Percentiles rank a stretch among this genome's conserved stretches.
Conservation (phyloP, 2,888 invertebrate species). For the Eristalinus sepulchralis region DNA sequence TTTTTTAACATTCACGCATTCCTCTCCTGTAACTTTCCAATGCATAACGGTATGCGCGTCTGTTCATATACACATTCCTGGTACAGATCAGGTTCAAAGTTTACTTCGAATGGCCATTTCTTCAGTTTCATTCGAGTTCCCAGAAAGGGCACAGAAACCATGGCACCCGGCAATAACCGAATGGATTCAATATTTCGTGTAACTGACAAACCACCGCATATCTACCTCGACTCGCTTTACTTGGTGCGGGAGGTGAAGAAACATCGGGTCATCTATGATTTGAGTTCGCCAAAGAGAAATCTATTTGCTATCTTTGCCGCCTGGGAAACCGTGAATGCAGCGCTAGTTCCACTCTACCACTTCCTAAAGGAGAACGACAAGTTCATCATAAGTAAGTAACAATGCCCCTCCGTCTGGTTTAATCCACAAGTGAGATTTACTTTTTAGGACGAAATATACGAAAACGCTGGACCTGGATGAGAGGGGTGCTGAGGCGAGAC, state of each 20-base stretch:
- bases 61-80: no score
- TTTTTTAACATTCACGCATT: no score
- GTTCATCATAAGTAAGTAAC: background rate
- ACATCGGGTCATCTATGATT: constrained; percentile 5
- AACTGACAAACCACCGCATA: background rate
- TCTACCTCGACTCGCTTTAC: background rate
- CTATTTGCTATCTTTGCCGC: background rate
- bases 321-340: background rate
- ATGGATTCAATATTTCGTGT: background rate
- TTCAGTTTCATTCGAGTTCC: no score
- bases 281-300: background rate
- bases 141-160: no score
- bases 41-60: no score
- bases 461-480: constrained; percentile 13
- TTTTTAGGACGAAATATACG: constrained; percentile 3
- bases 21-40: no score
- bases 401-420: no score
- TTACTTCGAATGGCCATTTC: no score
- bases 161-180: background rate
- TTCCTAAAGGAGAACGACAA: background rate
- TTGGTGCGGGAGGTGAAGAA: constrained; percentile 1
- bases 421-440: background rate
- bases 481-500: background rate
- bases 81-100: no score
- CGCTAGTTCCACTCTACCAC: background rate